Evolutionary conservation across 2,113 vertebrate genomes (phyloP).

Genomic region (Corythoichthys intestinalis): DNA sequence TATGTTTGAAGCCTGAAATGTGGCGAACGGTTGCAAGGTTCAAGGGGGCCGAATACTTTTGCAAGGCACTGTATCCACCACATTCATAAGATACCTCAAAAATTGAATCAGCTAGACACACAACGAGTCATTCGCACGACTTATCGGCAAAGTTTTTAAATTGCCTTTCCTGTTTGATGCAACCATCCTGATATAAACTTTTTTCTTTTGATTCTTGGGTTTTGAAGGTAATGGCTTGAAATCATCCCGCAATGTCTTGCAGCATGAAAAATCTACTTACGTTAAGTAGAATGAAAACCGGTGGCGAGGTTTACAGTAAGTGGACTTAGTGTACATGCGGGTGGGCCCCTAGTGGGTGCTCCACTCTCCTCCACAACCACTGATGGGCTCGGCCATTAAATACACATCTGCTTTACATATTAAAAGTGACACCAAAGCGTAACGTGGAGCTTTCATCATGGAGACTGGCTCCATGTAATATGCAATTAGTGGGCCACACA

Average conservation of each 20-base stretch:
- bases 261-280: neutral
- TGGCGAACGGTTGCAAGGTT: too few relatives aligned
- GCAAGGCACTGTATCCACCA: too few relatives aligned
- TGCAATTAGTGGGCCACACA: slow-evolving; percentile 68
- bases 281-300: neutral
- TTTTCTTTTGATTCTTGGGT: neutral
- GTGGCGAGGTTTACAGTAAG: neutral
- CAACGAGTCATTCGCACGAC: too few relatives aligned
- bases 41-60: too few relatives aligned
- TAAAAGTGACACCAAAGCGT: slow-evolving; percentile 60
- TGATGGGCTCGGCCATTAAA: slow-evolving; percentile 55
- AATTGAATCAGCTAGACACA: too few relatives aligned
- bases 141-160: too few relatives aligned
- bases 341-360: slow-evolving; percentile 29
- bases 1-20: too few relatives aligned
- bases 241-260: neutral
- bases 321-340: slow-evolving; percentile 12
- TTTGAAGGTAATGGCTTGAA: neutral
- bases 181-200: too few relatives aligned
- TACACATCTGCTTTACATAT: slow-evolving; percentile 72
- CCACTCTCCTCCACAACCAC: slow-evolving; percentile 37
- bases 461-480: slow-evolving; percentile 60
- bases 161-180: too few relatives aligned
- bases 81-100: too few relatives aligned
- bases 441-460: slow-evolving; percentile 65